Conservation (phyloP, 2,113 vertebrate genomes). For the Erythrocebus patas region DNA sequence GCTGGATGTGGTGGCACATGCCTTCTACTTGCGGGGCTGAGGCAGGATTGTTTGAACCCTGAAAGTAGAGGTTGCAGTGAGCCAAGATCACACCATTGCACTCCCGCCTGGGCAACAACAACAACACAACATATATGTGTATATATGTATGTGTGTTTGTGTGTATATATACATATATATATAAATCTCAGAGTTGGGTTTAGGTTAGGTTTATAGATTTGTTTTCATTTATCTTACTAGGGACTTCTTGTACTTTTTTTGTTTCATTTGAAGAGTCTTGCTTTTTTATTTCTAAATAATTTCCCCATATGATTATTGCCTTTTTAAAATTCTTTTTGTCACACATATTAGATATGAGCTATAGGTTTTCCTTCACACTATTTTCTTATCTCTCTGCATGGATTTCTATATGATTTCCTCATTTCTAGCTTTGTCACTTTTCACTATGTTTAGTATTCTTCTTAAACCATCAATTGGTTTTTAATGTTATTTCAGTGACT, state of each 20-base stretch:
- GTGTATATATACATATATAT: accelerated
- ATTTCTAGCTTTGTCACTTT: not conserved
- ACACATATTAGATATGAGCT: not conserved
- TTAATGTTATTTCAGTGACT: not conserved
- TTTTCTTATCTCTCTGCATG: not conserved
- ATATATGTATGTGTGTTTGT: too few relatives aligned
- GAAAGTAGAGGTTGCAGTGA: too few relatives aligned
- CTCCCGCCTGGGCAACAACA: too few relatives aligned
- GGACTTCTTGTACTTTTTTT: not conserved
- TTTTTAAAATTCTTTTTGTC: not conserved
- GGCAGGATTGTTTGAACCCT: too few relatives aligned
- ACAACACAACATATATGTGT: too few relatives aligned
- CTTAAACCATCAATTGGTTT: not conserved
- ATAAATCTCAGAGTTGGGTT: not conserved
- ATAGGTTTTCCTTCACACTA: not conserved
- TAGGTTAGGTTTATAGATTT: not conserved
- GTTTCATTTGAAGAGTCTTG: not conserved
- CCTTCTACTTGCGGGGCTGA: too few relatives aligned
- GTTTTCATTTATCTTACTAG: not conserved
- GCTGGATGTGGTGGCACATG: too few relatives aligned
- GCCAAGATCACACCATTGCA: too few relatives aligned
- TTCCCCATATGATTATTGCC: not conserved
- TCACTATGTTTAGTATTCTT: not conserved
- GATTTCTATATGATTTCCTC: not conserved
- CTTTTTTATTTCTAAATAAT: not conserved